phyloP scores from a whole-genome alignment of 2,113 vertebrate genomes.

The Pteronura brasiliensis region DNA sequence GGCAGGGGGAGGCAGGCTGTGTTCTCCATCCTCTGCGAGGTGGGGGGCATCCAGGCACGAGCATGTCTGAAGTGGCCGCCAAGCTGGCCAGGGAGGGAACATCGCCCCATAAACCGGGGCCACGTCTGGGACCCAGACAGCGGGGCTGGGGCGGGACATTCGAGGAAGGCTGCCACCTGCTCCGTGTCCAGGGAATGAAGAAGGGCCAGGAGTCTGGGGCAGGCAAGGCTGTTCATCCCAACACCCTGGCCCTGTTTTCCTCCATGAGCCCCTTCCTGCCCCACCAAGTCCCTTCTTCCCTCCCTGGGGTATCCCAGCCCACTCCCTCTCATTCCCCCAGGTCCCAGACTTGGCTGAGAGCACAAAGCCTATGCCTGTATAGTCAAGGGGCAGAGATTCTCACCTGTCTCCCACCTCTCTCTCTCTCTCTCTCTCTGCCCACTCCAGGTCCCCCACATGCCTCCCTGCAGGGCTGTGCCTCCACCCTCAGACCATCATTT shows the following conservation, averaged over 20 bases:
- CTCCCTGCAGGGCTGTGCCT: neutral
- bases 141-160: neutral
- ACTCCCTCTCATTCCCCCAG: neutral
- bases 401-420: neutral
- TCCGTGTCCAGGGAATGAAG: neutral
- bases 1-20: slow-evolving; percentile 52
- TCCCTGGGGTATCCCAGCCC: neutral
- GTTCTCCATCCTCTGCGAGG: neutral
- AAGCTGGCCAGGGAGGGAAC: slow-evolving; percentile 55
- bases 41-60: slow-evolving; percentile 57
- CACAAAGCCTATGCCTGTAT: neutral
- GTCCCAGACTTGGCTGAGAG: neutral
- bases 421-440: neutral
- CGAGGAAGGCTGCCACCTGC: slow-evolving; percentile 51
- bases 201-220: neutral
- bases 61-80: slow-evolving; percentile 67
- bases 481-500: neutral
- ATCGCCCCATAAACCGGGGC: slow-evolving; percentile 54
- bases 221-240: neutral
- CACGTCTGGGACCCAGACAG: slow-evolving; percentile 65
- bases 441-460: neutral
- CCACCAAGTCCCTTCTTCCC: neutral
- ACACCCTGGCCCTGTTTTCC: accelerated
- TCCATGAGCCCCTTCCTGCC: neutral
- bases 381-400: neutral